These are phyloP conservation scores for Pipra filicauda DNA, from an alignment of 2,113 vertebrate genomes.

Conservation along the genomic window DNA sequence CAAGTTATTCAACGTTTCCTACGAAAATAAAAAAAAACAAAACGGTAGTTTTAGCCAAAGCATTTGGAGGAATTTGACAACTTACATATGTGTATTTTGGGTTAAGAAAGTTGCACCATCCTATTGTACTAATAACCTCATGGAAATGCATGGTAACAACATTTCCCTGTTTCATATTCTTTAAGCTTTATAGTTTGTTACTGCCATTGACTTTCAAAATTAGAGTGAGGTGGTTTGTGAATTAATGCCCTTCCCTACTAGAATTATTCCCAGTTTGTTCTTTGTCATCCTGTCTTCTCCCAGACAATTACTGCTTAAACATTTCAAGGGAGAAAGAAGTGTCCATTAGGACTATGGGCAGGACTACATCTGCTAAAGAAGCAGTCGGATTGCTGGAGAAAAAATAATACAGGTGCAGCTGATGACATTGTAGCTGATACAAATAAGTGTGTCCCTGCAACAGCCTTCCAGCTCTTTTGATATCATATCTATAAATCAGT, in stretches of 20 bases:
- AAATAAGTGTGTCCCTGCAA: slow-evolving; percentile 32
- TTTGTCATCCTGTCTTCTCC: not conserved
- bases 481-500: slow-evolving; percentile 57
- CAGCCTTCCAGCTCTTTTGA: slow-evolving; percentile 15
- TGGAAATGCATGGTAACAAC: not conserved
- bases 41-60: not conserved
- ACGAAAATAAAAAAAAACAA: not conserved
- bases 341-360: not conserved
- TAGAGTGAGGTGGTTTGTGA: not conserved
- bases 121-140: not conserved
- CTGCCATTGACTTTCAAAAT: not conserved
- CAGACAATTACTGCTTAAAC: not conserved
- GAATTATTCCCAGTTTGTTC: not conserved
- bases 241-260: not conserved
- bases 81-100: not conserved
- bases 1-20: not conserved
- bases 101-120: not conserved
- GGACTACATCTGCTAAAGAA: slow-evolving; percentile 18
- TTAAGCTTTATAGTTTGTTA: not conserved
- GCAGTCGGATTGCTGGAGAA: not conserved
- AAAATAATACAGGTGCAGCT: not conserved
- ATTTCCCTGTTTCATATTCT: not conserved
- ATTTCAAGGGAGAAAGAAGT: not conserved
- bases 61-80: not conserved
- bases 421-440: slow-evolving; percentile 25